Percentiles rank a stretch among this genome's conserved stretches.
Evolutionary conservation across 92 coral and sea anemone genomes (phyloP).

Genomic region (Diadumene lineata): DNA sequence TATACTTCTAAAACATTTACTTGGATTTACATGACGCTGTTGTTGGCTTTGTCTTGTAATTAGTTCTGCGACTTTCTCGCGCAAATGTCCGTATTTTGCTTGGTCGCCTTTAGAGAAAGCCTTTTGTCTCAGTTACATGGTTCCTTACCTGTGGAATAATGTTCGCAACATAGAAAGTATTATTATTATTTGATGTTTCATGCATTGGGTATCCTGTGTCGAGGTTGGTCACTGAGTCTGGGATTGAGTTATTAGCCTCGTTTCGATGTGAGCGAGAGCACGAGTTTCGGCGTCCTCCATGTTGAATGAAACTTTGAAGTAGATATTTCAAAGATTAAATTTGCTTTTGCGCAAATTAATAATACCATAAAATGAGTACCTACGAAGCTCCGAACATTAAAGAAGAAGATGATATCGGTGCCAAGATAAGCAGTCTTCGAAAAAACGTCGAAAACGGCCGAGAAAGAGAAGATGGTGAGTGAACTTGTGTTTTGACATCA

Average conservation of each 20-base stretch:
- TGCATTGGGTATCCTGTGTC: constrained; percentile 30
- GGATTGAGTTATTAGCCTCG: constrained; percentile 30
- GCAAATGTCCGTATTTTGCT: too few species aligned
- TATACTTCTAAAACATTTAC: too few species aligned
- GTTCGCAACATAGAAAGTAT: too few species aligned
- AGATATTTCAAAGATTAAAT: neutral
- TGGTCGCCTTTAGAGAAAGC: too few species aligned
- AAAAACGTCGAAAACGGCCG: constrained; percentile 64
- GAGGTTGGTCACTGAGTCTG: neutral
- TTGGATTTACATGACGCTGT: too few species aligned
- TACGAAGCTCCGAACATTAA: constrained; percentile 43
- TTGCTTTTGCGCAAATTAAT: neutral
- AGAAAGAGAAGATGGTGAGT: constrained; percentile 53
- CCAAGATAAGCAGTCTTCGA: constrained; percentile 66
- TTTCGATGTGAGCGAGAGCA: constrained; percentile 25
- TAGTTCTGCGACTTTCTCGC: too few species aligned
- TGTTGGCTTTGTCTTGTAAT: too few species aligned
- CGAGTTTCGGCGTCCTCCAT: constrained; percentile 44
- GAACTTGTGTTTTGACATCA: neutral
- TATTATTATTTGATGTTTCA: too few species aligned
- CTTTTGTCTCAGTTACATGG: too few species aligned
- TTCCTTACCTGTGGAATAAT: too few species aligned
- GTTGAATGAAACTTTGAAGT: constrained; percentile 35
- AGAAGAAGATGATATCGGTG: constrained; percentile 62
- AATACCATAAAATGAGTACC: constrained; percentile 33